Evolutionary conservation across 2,113 vertebrate genomes (phyloP).

Genomic region (Protobothrops flavoviridis): DNA sequence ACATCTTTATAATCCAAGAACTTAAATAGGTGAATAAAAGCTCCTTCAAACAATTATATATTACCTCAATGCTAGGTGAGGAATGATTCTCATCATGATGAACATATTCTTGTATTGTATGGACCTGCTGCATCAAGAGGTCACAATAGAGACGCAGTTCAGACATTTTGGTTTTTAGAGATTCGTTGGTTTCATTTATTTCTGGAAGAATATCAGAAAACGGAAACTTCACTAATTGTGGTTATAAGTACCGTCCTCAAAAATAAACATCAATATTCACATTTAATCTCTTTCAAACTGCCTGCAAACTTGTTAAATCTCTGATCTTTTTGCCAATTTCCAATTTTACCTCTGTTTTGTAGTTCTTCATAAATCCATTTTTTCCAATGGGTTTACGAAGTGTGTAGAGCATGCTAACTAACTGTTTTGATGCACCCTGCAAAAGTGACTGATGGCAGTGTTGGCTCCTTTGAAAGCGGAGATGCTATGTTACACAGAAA

Average conservation of each 20-base stretch:
- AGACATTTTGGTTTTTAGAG: slow-evolving; percentile 97
- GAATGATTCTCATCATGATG: slow-evolving; percentile 72
- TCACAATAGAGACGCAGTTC: slow-evolving; percentile 98
- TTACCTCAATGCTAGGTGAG: slow-evolving; percentile 74
- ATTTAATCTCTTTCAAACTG: background rate
- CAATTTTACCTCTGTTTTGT: background rate
- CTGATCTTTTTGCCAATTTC: background rate
- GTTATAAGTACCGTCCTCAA: background rate
- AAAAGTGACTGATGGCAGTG: background rate
- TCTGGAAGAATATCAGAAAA: slow-evolving; percentile 66
- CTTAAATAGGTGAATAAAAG: background rate
- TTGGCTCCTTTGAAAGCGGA: background rate
- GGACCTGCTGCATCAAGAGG: slow-evolving; percentile 88
- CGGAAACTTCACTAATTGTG: background rate
- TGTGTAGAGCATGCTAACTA: background rate
- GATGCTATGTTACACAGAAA: background rate
- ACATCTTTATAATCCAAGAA: background rate
- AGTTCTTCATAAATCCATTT: background rate
- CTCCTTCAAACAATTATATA: background rate
- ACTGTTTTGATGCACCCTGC: background rate
- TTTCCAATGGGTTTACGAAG: background rate
- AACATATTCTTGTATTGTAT: slow-evolving; percentile 85
- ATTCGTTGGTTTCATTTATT: slow-evolving; percentile 86
- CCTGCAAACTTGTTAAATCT: background rate
- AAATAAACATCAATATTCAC: background rate